A percentile compares a stretch with the other conserved stretches of the same genome.
Conservation (phyloP, 2,113 vertebrate species). For the Macquaria australasica region DNA sequence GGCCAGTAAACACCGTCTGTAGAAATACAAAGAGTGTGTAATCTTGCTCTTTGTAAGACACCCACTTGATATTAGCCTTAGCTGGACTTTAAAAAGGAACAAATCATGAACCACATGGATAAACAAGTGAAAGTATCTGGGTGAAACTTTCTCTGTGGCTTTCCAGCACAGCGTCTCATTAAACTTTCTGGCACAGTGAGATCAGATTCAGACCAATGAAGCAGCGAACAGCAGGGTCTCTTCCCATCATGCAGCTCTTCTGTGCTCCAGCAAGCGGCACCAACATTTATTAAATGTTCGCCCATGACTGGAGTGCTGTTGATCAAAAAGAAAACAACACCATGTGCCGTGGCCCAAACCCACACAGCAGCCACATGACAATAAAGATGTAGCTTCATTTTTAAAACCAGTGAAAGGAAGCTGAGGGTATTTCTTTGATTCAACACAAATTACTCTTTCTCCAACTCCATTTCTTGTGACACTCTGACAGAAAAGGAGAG, state of each 20-base stretch:
- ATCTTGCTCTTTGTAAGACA: background rate
- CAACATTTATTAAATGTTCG: constrained; percentile 34
- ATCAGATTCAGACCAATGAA: constrained; percentile 14
- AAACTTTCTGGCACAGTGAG: background rate
- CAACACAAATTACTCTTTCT: background rate
- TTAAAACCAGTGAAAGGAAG: background rate
- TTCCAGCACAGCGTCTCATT: constrained; percentile 8
- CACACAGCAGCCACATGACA: constrained; percentile 9
- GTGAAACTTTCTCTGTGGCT: constrained; percentile 11
- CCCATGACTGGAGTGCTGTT: constrained; percentile 24
- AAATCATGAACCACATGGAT: background rate
- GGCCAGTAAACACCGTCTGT: background rate
- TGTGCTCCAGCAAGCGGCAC: constrained; percentile 37
- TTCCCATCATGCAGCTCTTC: constrained; percentile 47
- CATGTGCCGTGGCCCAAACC: background rate
- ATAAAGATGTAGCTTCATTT: constrained; percentile 24
- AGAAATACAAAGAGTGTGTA: background rate
- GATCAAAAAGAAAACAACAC: constrained; percentile 31
- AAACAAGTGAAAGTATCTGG: background rate
- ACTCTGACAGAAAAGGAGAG: background rate
- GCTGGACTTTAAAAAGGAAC: background rate
- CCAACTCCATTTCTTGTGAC: background rate
- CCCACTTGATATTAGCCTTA: background rate
- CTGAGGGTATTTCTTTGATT: background rate
- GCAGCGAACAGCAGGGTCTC: constrained; percentile 8